Evolutionary conservation across 2,888 invertebrate genomes (phyloP).

Genomic region (Fragum sueziense): DNA sequence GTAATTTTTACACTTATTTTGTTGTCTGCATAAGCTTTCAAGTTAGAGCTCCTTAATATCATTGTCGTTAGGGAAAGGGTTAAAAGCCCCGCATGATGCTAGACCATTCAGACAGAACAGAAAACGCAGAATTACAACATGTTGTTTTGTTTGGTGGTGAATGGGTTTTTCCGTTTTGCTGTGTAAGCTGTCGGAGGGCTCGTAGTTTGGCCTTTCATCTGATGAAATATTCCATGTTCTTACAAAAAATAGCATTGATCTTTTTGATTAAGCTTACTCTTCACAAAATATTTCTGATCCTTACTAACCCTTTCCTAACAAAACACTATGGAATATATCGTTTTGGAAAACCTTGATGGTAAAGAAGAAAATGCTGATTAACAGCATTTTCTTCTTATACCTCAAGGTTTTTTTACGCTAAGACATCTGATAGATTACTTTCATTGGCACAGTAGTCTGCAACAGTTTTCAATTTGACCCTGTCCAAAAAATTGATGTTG

Average conservation of each 20-base stretch:
- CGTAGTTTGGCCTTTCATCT: conserved; percentile 11
- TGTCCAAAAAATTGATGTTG: too few species aligned
- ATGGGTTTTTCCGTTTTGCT: conserved; percentile 14
- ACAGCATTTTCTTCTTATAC: not conserved
- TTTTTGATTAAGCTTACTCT: not conserved
- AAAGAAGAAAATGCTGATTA: not conserved
- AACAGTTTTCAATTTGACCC: too few species aligned
- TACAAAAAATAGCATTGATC: conserved; percentile 8
- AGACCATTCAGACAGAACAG: not conserved
- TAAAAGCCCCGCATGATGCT: not conserved
- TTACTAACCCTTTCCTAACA: too few species aligned
- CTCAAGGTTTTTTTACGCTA: not conserved
- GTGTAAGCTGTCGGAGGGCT: not conserved
- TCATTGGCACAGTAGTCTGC: too few species aligned
- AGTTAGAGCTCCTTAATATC: too few species aligned
- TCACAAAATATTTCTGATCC: not conserved
- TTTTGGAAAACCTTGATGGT: not conserved
- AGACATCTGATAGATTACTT: too few species aligned
- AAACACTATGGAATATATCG: too few species aligned
- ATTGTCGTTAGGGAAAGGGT: too few species aligned
- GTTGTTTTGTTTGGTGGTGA: conserved; percentile 5
- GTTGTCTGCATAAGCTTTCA: too few species aligned
- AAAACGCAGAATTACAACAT: not conserved
- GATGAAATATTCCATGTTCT: conserved; percentile 10
- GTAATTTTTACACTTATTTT: too few species aligned